Evolutionary conservation across 2,797 vertebrate species (phyloP).

Genomic region (Platyrinchus mystaceus): DNA sequence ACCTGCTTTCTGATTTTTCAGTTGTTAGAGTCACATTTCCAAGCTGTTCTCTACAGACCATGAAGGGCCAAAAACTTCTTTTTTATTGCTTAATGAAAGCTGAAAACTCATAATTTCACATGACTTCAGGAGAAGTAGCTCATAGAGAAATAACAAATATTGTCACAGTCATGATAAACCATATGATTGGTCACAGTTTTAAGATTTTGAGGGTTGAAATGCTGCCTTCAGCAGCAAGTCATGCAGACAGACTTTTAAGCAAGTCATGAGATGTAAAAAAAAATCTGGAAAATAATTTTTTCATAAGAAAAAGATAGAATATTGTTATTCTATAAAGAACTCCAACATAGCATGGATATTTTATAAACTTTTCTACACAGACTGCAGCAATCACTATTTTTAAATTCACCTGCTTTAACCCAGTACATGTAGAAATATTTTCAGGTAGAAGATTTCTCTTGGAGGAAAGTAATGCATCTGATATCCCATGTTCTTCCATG

Average conservation of each 20-base stretch:
- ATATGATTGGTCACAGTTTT: background rate
- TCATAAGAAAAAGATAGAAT: background rate
- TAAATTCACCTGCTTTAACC: background rate
- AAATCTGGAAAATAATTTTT: background rate
- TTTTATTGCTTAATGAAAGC: constrained; percentile 47
- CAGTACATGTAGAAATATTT: background rate
- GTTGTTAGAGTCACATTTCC: constrained; percentile 32
- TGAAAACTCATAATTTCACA: constrained; percentile 38
- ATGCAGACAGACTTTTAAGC: background rate
- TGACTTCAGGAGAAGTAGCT: constrained; percentile 8
- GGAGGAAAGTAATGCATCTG: background rate
- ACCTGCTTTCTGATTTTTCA: constrained; percentile 53
- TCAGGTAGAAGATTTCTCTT: background rate
- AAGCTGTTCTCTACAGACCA: constrained; percentile 32
- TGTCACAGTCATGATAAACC: background rate
- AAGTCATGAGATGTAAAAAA: background rate
- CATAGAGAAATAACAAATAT: background rate
- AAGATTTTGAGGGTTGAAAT: background rate
- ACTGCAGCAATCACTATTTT: background rate
- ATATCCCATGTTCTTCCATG: background rate
- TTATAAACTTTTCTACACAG: background rate
- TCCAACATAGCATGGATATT: background rate
- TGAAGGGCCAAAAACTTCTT: constrained; percentile 18
- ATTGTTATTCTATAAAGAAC: background rate
- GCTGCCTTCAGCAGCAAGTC: background rate